Percentiles rank a stretch among this genome's conserved stretches.
These are phyloP conservation scores for Cathartes aura DNA, from an alignment of 2,113 vertebrate species.

Conservation along the genomic window DNA sequence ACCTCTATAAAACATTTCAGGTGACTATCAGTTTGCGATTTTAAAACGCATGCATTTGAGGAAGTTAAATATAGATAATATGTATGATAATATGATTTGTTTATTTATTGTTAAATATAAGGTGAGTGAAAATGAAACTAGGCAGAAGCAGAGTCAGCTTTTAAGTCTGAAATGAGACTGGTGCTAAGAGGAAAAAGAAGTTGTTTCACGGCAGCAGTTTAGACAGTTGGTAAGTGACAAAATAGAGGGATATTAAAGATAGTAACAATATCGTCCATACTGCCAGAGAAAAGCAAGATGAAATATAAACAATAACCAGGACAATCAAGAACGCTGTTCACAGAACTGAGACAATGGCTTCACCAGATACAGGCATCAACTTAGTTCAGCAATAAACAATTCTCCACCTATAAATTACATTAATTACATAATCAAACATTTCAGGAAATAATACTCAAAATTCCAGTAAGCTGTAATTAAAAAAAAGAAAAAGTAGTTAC, in stretches of 20 bases:
- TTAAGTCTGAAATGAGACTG: not conserved
- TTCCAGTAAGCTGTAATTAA: rapidly evolving
- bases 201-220: not conserved
- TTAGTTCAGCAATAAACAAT: not conserved
- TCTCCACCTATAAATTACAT: not conserved
- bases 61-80: not conserved
- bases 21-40: not conserved
- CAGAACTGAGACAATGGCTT: not conserved
- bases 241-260: not conserved
- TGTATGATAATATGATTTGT: rapidly evolving
- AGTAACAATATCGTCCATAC: not conserved
- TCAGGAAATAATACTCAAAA: not conserved
- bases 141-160: not conserved
- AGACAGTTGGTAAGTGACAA: not conserved
- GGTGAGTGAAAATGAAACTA: not conserved
- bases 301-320: not conserved
- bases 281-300: not conserved
- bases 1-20: not conserved
- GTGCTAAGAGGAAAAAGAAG: not conserved
- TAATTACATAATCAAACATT: not conserved
- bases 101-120: not conserved
- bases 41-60: not conserved
- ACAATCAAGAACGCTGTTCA: not conserved
- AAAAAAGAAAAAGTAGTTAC: not conserved
- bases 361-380: not conserved